phyloP scores from a whole-genome alignment of 2,888 invertebrate genomes.

The Netelia melanura region DNA sequence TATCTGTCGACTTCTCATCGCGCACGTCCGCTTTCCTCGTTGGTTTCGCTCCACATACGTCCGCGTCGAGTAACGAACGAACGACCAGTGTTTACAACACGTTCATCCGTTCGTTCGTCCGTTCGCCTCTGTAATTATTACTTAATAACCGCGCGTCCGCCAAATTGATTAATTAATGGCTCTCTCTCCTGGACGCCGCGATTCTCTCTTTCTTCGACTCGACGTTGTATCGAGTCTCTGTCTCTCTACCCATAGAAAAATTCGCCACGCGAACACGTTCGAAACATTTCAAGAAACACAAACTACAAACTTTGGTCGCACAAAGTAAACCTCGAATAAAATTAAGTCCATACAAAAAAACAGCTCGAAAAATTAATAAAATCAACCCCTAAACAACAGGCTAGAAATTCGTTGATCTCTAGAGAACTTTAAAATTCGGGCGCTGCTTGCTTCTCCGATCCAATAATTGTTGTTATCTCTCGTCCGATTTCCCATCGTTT shows the following conservation, averaged over 20 bases:
- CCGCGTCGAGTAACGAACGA: conserved; percentile 43
- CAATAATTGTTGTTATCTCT: conserved; percentile 42
- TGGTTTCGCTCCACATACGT: conserved; percentile 67
- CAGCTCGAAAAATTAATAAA: neutral
- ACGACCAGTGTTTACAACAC: conserved; percentile 56
- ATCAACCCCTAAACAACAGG: neutral
- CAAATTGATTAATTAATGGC: conserved; percentile 76
- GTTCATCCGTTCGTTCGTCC: conserved; percentile 66
- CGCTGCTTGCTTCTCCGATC: conserved; percentile 17
- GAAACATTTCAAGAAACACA: too few relatives aligned
- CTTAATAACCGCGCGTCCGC: conserved; percentile 72
- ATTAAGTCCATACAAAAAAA: neutral
- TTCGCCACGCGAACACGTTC: too few relatives aligned
- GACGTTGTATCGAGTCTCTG: conserved; percentile 63
- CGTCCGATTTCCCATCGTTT: conserved; percentile 51
- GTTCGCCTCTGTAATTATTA: conserved; percentile 73
- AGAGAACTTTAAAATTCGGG: neutral
- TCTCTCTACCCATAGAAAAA: neutral
- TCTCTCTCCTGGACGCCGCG: conserved; percentile 72
- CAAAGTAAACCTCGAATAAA: too few relatives aligned
- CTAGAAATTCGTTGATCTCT: neutral
- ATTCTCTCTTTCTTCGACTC: conserved; percentile 46
- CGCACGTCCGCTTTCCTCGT: conserved; percentile 58
- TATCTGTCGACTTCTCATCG: conserved; percentile 54
- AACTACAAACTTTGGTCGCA: too few relatives aligned